A percentile compares a stretch with the other conserved stretches of the same genome.
These are phyloP conservation scores for Troides helena DNA, from an alignment of 2,888 invertebrate species.

Conservation along the genomic window DNA sequence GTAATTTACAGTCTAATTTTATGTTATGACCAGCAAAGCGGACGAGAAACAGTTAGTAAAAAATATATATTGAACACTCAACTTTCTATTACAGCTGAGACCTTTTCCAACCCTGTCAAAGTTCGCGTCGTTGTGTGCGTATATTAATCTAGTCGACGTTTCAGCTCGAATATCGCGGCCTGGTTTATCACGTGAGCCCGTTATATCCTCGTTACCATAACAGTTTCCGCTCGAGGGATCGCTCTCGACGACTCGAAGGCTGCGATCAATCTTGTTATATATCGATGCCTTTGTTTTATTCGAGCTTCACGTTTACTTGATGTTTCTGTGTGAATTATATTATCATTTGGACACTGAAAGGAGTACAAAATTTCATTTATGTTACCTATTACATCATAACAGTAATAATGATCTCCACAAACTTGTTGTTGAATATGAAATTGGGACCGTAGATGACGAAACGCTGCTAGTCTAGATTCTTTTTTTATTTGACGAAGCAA, in stretches of 20 bases:
- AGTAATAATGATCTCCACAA: no score
- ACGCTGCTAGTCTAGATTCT: no score
- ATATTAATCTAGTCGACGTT: not conserved
- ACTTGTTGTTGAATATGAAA: no score
- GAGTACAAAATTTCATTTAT: not conserved
- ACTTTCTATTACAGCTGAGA: no score
- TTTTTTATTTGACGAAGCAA: no score
- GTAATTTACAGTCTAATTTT: not conserved
- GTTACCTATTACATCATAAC: not conserved
- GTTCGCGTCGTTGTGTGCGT: not conserved
- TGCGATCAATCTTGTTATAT: constrained; percentile 23
- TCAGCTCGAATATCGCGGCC: constrained; percentile 13
- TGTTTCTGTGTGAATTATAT: constrained; percentile 9
- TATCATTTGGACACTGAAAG: not conserved
- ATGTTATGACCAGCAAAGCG: no score
- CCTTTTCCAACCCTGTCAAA: no score
- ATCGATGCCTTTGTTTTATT: constrained; percentile 5
- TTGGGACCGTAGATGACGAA: no score
- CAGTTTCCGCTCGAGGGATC: constrained; percentile 19
- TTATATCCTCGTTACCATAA: constrained; percentile 22
- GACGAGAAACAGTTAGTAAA: no score
- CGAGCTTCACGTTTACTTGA: constrained; percentile 7
- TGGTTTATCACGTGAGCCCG: constrained; percentile 12
- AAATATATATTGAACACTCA: no score
- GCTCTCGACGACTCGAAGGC: constrained; percentile 10